Evolutionary conservation across 1,140 invertebrate genomes (phyloP).

Genomic region (Galleria mellonella): DNA sequence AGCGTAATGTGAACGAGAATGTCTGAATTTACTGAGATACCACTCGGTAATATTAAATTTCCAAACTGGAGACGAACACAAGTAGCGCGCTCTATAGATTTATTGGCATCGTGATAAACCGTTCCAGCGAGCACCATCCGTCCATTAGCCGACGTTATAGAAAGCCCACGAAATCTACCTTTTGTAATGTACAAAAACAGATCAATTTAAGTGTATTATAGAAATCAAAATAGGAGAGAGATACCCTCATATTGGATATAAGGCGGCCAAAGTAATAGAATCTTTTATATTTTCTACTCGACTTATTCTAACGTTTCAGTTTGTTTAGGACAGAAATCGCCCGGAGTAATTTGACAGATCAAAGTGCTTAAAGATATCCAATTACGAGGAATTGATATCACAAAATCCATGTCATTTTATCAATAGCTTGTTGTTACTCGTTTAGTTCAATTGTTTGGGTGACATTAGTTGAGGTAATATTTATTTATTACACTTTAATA

Average conservation of each 20-base stretch:
- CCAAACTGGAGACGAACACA: too few relatives aligned
- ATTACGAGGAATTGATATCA: slow-evolving; percentile 11
- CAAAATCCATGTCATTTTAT: slow-evolving; percentile 2
- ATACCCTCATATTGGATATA: too few relatives aligned
- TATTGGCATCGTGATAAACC: slow-evolving; percentile 5
- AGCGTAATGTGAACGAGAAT: too few relatives aligned
- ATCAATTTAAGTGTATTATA: too few relatives aligned
- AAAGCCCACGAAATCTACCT: neutral
- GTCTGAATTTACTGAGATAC: too few relatives aligned
- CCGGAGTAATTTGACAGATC: slow-evolving; percentile 7
- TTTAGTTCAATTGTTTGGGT: too few relatives aligned
- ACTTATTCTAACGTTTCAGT: neutral
- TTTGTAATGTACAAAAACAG: too few relatives aligned
- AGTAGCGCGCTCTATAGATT: neutral
- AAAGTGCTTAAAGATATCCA: slow-evolving; percentile 14
- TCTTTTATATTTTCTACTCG: slow-evolving; percentile 4
- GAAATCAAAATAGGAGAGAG: too few relatives aligned
- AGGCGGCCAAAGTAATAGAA: neutral
- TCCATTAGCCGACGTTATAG: slow-evolving; percentile 1
- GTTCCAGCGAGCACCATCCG: slow-evolving; percentile 1
- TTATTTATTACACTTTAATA: too few relatives aligned
- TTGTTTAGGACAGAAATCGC: slow-evolving; percentile 8
- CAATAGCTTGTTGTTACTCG: neutral
- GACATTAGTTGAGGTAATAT: too few relatives aligned
- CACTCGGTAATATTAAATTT: too few relatives aligned